Base-by-base conservation (phyloP, 2,888 invertebrate genomes). In the Dascillus cervinus region DNA sequence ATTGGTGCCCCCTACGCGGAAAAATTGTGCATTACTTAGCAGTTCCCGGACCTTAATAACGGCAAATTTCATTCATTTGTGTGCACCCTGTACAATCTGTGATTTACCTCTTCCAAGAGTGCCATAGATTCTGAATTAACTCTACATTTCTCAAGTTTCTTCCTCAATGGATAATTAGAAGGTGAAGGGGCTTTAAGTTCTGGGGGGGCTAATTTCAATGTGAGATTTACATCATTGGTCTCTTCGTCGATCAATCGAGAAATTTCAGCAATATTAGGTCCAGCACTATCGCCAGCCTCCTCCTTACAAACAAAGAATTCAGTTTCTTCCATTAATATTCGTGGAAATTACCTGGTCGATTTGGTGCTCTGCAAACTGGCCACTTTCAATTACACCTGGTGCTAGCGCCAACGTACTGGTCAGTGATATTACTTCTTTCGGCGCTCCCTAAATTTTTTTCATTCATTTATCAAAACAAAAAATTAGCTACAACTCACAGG, bases 161-260 rank as follows among this genome's bases (percentile, higher is more conserved):
- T 58, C 35, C 55, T 59, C 12, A 57, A 32, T 3, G 47, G 43
- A 27, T 49, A 58, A 26, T 46, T 53, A 11, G 48, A 52, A 2
- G 56, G 49, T 4, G 40, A 26, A 3, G 41, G 36, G n/a, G 52
- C 38, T 13, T 47, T 41, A 10, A 63, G 30, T 22, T 59, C 56
- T 4, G 59, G 58, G 4, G 62, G 59, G 13, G 47, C 46, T 34
- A 61, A 48, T 32, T 43, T 51, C 14, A 54, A 28, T 1, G 60
- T 56, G 30, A 55, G 56, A 17, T 58, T 55, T 1, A 62, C 52
- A 24, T 62, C 60, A 34, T 53, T 55, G 6, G 41, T 55, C 42
- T 64, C 64, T 43, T 60, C 59, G 9, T 49, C 49, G 3, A 64
- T 50, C 34, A 64, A 25, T 29, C 50, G 31, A 6, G 52, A 48